phyloP scores from a whole-genome alignment of 2,113 vertebrate species.

The Crypturellus undulatus region DNA sequence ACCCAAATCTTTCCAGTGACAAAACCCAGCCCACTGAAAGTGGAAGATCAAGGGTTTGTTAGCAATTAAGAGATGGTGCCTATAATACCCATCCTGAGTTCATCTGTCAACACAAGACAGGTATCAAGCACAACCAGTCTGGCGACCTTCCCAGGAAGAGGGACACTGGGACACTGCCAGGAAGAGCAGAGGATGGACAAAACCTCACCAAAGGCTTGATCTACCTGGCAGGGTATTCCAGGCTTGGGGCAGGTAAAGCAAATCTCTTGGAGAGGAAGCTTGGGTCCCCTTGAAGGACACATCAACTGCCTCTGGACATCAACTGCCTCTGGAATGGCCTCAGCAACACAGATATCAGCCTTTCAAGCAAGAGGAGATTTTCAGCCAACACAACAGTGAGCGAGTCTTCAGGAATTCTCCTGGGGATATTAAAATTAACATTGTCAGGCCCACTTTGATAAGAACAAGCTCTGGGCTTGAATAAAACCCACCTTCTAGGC shows the following conservation, averaged over 20 bases:
- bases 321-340: accelerated
- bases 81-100: not conserved
- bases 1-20: not conserved
- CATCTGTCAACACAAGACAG: not conserved
- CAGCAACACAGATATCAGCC: not conserved
- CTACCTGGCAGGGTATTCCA: not conserved
- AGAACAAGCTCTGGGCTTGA: accelerated
- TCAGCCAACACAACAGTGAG: accelerated
- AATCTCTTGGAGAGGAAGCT: not conserved
- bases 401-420: not conserved
- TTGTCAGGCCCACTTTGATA: accelerated
- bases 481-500: not conserved
- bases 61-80: not conserved
- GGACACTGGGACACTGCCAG: not conserved
- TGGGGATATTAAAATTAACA: not conserved
- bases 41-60: not conserved
- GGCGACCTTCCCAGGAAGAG: not conserved
- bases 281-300: not conserved
- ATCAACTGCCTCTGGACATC: accelerated
- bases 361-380: not conserved
- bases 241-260: not conserved
- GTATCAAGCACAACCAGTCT: not conserved
- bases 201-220: not conserved
- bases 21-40: not conserved
- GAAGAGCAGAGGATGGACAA: not conserved